A percentile compares a stretch with the other conserved stretches of the same genome.
Evolutionary conservation across 2,113 vertebrate species (phyloP).

Genomic region (Illadopsis cleaveri): DNA sequence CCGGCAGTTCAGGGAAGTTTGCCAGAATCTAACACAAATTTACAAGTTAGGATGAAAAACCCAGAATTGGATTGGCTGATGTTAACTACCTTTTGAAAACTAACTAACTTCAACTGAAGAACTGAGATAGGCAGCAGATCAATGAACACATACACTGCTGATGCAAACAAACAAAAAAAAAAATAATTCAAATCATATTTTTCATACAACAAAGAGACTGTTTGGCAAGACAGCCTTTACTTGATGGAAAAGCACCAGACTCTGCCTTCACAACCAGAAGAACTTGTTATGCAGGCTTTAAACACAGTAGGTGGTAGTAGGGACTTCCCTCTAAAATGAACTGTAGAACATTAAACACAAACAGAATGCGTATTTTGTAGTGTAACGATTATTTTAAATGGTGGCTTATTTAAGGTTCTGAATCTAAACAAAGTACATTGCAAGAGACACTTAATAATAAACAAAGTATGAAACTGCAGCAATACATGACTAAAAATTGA

Average conservation of each 20-base stretch:
- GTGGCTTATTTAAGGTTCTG: background rate
- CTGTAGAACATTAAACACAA: background rate
- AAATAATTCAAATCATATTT: background rate
- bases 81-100: background rate
- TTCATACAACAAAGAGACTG: background rate
- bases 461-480: background rate
- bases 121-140: background rate
- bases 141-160: background rate
- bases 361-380: background rate
- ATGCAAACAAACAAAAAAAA: background rate
- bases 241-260: constrained; percentile 14
- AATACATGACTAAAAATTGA: background rate
- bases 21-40: background rate
- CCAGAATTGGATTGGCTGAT: background rate
- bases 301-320: constrained; percentile 40
- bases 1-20: background rate
- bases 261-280: constrained; percentile 31
- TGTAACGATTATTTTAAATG: background rate
- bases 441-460: background rate
- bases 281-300: constrained; percentile 57
- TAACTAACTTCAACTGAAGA: background rate
- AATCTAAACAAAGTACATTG: background rate
- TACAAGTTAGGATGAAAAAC: background rate
- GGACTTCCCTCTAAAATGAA: constrained; percentile 39
- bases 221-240: background rate